Evolutionary conservation across 2,113 vertebrate species (phyloP), one percentile per base, ranked within the genome.

Genomic region (Aythya baeri): DNA sequence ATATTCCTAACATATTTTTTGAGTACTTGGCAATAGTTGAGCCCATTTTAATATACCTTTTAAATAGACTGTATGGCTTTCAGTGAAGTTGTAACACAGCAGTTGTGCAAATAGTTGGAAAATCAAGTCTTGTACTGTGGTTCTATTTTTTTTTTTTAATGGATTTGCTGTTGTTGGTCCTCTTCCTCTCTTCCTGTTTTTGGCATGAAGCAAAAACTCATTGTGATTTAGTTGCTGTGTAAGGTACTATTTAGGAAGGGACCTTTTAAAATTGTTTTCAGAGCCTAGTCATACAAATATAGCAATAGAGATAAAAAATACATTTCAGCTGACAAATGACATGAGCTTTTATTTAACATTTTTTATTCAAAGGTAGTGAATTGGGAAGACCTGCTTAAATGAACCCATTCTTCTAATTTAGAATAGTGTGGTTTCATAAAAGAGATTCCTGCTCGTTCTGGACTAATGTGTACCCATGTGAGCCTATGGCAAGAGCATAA

Each of bases 241-340:
- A 88, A 86, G 20, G 46, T 74, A 16, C 54, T 96, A 93, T 85
- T 96, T 96, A 94, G 86, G 72, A 80, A 49, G 55, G 67, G 46
- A 17, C 16, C 81, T 90, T 7, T 10, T 44, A 54, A 85, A 85
- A 63, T 65, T 86, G 32, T 79, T 95, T 91, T 89, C 84, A 84
- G 73, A 77, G 61, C 70, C 50, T 44, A 73, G 23, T 82, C 31
- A 57, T 76, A 79, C 77, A 89, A 84, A 57, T 82, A 58, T 32
- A 59, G n/a, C 55, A 76, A 62, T 16, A 58, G 25, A 54, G 62
- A 32, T 70, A 89, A 84, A 95, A 96, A 97, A 87, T 83, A 79
- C 73, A 54, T 94, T 95, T 95, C 94, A 95, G 84, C 81, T 91
- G 93, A 91, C 86, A 91, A 87, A 86, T 85, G 23, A 75, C 93